Conservation (phyloP, 2,113 vertebrate species). For the Cinclus cinclus region DNA sequence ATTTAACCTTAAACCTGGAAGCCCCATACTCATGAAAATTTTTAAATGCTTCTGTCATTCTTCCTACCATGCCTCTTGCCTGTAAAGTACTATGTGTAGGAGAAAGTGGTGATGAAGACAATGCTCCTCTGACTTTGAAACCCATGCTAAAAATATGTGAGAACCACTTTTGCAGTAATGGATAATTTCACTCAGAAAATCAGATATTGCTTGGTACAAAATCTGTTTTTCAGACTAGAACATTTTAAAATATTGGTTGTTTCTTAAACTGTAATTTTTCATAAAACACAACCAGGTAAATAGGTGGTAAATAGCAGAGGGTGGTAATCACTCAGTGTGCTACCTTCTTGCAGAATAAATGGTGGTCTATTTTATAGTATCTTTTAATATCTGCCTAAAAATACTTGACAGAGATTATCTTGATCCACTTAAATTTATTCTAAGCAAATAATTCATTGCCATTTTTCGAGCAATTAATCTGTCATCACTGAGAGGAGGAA, state of each 20-base stretch:
- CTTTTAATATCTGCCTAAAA: not conserved
- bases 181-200: not conserved
- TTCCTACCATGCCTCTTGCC: not conserved
- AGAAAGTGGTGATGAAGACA: fast-evolving
- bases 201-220: not conserved
- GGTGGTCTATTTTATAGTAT: not conserved
- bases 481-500: not conserved
- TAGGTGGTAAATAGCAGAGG: not conserved
- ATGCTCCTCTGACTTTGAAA: not conserved
- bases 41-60: not conserved
- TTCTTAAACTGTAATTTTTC: not conserved
- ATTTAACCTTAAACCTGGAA: not conserved
- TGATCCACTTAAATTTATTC: not conserved
- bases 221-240: not conserved
- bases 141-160: not conserved
- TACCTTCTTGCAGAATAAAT: not conserved
- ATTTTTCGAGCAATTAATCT: not conserved
- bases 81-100: not conserved
- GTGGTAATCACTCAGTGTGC: not conserved
- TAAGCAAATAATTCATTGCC: not conserved
- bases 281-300: not conserved
- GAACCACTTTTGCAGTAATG: not conserved
- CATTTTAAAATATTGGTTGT: not conserved
- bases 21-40: not conserved
- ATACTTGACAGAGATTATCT: not conserved